Percentiles rank a stretch among this genome's conserved stretches.
Conservation (phyloP, 2,113 vertebrate genomes). For the Poeciliopsis retropinna region DNA sequence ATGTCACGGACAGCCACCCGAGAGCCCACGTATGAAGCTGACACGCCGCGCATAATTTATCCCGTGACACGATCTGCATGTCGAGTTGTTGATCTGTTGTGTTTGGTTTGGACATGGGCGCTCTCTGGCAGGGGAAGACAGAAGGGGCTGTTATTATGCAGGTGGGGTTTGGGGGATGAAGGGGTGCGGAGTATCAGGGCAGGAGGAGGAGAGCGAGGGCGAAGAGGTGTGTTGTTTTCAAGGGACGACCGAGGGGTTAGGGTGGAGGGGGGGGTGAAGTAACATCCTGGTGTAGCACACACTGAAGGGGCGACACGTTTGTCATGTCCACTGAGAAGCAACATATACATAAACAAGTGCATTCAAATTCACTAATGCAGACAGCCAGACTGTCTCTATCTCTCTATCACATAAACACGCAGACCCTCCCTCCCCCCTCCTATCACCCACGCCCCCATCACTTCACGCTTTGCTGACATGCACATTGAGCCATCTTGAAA, state of each 20-base stretch:
- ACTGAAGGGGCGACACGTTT: constrained; percentile 75
- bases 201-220: constrained; percentile 49
- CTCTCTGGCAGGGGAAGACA: constrained; percentile 67
- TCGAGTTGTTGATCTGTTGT: constrained; percentile 80
- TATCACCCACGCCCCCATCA: background rate
- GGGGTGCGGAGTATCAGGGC: constrained; percentile 8
- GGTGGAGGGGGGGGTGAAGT: constrained; percentile 18
- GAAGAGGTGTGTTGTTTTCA: constrained; percentile 57
- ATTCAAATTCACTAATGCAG: constrained; percentile 62
- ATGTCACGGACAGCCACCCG: constrained; percentile 82
- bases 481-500: constrained; percentile 59
- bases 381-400: constrained; percentile 34
- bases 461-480: constrained; percentile 29
- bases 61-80: constrained; percentile 82
- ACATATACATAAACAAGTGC: constrained; percentile 72
- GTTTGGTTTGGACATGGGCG: constrained; percentile 77
- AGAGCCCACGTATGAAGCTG: constrained; percentile 78
- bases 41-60: constrained; percentile 83
- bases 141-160: constrained; percentile 67
- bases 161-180: constrained; percentile 33
- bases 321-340: constrained; percentile 79
- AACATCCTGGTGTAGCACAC: constrained; percentile 59
- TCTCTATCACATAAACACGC: constrained; percentile 5
- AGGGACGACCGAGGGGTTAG: constrained; percentile 3
- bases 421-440: constrained; percentile 8